Conservation (phyloP, 30 jellyfish, hydroid and myxozoan genomes). For the Rhopilema esculentum region DNA sequence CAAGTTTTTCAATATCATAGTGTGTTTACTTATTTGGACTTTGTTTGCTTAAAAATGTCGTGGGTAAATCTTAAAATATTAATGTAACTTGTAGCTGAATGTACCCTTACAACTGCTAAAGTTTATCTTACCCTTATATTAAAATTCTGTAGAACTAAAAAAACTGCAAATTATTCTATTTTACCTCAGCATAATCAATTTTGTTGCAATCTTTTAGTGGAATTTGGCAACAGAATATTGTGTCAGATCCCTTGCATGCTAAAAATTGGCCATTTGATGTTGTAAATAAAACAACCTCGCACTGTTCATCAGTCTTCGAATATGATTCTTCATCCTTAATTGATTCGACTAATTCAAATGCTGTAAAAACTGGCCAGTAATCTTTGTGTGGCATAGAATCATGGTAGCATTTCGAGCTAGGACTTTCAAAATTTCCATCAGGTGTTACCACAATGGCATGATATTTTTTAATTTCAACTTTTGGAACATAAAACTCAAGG, state of each 20-base stretch:
- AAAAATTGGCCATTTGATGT: conserved; percentile 22
- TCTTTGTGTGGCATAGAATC: conserved; percentile 4
- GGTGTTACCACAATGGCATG: background rate
- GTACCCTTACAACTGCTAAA: no score
- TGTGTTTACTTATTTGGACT: no score
- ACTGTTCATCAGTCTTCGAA: background rate
- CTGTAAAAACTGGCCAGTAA: conserved; percentile 27
- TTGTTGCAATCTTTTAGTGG: conserved; percentile 31
- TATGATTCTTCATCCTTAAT: background rate
- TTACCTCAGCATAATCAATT: conserved; percentile 15
- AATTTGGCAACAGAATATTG: background rate
- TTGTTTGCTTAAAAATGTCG: no score
- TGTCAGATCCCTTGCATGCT: background rate
- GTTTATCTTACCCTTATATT: no score
- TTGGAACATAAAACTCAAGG: background rate
- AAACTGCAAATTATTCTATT: no score
- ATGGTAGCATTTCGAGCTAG: no score
- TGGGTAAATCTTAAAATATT: no score
- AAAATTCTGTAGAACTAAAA: no score
- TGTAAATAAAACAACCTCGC: conserved; percentile 1
- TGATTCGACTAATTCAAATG: background rate
- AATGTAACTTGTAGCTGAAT: no score
- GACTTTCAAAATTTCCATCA: conserved; percentile 4
- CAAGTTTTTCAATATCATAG: no score
- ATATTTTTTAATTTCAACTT: background rate